These are phyloP conservation scores for Mycalesis mineus DNA, from an alignment of 2,888 invertebrate species.

Conservation along the genomic window DNA sequence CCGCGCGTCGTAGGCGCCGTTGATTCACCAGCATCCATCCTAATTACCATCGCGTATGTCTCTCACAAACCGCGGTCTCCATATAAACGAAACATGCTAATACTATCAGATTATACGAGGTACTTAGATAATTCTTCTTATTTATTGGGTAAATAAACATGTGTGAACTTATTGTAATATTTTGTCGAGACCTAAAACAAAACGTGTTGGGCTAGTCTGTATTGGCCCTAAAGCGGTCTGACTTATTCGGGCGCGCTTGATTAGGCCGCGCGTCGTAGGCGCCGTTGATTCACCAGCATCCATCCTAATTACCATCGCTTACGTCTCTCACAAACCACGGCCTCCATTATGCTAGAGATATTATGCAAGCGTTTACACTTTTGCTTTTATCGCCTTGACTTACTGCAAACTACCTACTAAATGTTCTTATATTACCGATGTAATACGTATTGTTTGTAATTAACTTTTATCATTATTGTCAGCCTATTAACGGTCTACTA, in stretches of 20 bases:
- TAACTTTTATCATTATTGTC: no score
- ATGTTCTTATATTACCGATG: no score
- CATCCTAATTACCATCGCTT: constrained; percentile 51
- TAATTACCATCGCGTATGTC: constrained; percentile 43
- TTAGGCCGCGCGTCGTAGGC: constrained; percentile 51
- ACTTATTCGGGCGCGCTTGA: constrained; percentile 53
- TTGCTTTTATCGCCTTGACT: constrained; percentile 3
- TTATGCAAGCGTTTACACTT: constrained; percentile 12
- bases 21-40: constrained; percentile 55
- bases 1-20: constrained; percentile 49
- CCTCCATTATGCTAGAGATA: constrained; percentile 9
- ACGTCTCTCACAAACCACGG: constrained; percentile 16
- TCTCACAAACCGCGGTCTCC: constrained; percentile 13
- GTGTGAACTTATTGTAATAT: no score
- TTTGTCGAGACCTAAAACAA: no score
- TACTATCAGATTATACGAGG: no score
- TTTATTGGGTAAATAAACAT: no score
- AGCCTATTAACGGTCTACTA: no score
- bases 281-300: constrained; percentile 53
- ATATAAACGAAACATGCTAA: no score
- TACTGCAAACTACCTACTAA: no score
- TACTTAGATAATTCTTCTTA: no score
- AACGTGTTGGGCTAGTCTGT: background rate
- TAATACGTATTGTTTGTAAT: no score
- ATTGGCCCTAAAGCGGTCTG: constrained; percentile 23